Conservation (phyloP, 1,140 invertebrate species). For the Samia ricini region DNA sequence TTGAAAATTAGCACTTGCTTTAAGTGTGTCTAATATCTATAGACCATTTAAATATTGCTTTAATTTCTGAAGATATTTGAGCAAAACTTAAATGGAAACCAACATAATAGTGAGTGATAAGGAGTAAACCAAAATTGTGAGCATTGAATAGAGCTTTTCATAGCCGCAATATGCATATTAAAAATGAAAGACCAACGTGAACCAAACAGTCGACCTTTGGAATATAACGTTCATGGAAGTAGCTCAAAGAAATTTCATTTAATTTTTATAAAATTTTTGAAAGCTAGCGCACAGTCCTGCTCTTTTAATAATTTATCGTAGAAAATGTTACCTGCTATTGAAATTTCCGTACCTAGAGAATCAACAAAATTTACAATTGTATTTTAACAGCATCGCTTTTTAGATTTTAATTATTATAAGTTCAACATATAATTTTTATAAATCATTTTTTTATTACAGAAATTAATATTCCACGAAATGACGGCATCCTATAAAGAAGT, state of each 20-base stretch:
- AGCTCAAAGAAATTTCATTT: background rate
- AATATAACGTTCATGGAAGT: background rate
- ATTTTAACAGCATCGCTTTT: background rate
- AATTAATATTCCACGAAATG: no score
- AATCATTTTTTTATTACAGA: no score
- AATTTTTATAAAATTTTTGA: conserved; percentile 1
- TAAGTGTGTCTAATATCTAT: background rate
- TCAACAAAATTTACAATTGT: background rate
- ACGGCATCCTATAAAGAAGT: no score
- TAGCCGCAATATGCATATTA: background rate
- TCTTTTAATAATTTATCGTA: background rate
- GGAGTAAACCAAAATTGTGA: background rate
- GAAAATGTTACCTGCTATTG: background rate
- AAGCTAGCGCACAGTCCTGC: background rate
- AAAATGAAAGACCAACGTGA: background rate
- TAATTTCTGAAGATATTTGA: background rate
- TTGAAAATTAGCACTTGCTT: no score
- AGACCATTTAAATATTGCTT: background rate
- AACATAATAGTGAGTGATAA: background rate
- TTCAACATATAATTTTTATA: no score
- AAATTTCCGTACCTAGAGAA: background rate
- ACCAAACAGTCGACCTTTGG: background rate
- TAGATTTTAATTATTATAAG: background rate
- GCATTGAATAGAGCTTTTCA: background rate
- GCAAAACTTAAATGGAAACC: background rate